Percentiles rank a stretch among this genome's conserved stretches.
phyloP scores from a whole-genome alignment of 2,113 vertebrate genomes.

The Malurus elegans region DNA sequence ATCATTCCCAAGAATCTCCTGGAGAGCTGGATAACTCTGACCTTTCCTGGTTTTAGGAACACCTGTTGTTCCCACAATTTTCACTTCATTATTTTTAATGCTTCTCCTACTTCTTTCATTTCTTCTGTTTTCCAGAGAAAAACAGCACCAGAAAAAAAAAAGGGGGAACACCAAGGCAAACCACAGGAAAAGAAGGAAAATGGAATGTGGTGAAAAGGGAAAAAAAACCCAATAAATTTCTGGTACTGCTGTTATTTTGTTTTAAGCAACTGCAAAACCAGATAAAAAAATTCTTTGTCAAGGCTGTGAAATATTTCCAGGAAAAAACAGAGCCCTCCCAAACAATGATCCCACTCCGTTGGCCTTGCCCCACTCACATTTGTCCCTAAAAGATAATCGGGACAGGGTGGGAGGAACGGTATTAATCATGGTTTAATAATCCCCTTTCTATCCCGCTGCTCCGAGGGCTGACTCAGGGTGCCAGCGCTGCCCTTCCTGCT shows the following conservation, averaged over 20 bases:
- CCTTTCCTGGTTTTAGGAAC: background rate
- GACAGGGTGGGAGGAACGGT: background rate
- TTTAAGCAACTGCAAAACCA: background rate
- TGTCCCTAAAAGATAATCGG: background rate
- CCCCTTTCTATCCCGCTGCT: background rate
- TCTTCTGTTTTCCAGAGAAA: background rate
- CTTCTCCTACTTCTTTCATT: background rate
- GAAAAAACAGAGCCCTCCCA: background rate
- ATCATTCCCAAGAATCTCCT: background rate
- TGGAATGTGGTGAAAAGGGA: background rate
- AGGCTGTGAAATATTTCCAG: background rate
- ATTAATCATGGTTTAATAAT: background rate
- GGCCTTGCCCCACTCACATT: background rate
- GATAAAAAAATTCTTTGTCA: background rate
- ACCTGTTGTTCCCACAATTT: background rate
- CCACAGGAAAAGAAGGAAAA: background rate
- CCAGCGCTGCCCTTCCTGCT: slow-evolving; percentile 14
- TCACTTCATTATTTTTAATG: too few species aligned
- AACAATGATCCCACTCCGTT: fast-evolving
- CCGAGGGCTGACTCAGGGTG: background rate
- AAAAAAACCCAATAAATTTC: background rate
- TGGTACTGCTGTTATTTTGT: too few species aligned
- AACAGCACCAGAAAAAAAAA: background rate
- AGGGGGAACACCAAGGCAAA: background rate
- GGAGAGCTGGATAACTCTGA: background rate